Base-by-base conservation (phyloP, 2,113 vertebrate species). In the Gymnobelideus leadbeateri region DNA sequence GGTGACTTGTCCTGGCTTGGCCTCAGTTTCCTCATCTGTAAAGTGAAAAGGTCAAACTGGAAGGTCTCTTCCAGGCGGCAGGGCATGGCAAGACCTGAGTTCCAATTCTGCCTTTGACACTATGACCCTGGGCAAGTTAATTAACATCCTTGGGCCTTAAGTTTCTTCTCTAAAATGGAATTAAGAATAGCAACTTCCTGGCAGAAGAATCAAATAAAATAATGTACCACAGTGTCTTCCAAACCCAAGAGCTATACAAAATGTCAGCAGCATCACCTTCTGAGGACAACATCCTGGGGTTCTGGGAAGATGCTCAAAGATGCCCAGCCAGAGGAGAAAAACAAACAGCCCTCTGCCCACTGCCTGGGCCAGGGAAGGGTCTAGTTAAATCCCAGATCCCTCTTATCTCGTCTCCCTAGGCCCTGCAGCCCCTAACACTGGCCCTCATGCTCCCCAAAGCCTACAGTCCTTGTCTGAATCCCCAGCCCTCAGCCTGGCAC, bases 11-110 rank as follows among this genome's bases (percentile, higher is more conserved):
- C n/a, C 8, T 96, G 14, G 16, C 47, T 92, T 57, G 93, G 89
- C 11, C 94, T 96, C 90, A 51, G n/a, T 51, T 28, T 97, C 46
- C 51, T 95, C 92, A 96, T 23, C 52, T 92, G 93, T 54, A 91
- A 96, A 95, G 95, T 49, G 14, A 49, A 95, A 51, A n/a, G 68
- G 7, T 43, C n/a, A 43, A 84, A 84, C 68, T 84, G 2, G 5
- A 84, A 43, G 19, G 8, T 43, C 19, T 84, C 61, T 84, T 5
- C 1, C 6, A 43, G 68, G n/a, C 68, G 43, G 4, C 37, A 19
- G 19, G 37, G 19, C 0, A 0, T 84, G n/a, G 16, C 16, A n/a
- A 84, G 19, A 43, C 14, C 37, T 0, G 3, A 19, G 68, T 43
- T 84, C 68, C 1, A 84, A 84, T 43, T 5, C 21, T 21, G 37